Base-by-base conservation (phyloP, 2,797 vertebrate genomes). In the Adrianichthys oophorus region DNA sequence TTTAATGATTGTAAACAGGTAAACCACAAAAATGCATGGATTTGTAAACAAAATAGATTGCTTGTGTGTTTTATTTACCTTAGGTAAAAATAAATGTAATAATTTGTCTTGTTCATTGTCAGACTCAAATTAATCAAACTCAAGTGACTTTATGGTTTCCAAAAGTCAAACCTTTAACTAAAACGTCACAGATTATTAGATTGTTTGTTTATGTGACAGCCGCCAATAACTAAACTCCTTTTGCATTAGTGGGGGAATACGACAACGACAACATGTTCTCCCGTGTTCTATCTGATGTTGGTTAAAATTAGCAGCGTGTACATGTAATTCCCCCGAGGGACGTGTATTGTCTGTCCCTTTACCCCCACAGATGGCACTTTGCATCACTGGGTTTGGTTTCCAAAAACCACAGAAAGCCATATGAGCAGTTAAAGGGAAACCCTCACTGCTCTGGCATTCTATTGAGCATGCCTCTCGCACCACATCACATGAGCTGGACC, bases 401-500 rank as follows among this genome's bases (percentile, higher is more conserved):
- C 70, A 82, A 56, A 49, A 86, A 81, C 73, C 83, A n/a, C 76
- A 77, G 24, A 62, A 77, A 73, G 60, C 56, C 54, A 15, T 17
- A 24, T 56, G 55, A 59, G 84, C 71, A 72, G 44, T 73, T 78
- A 73, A 83, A 86, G 87, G 26, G 81, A 84, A 89, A 70, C 79
- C 84, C 88, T 88, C 77, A 54, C 41, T 71, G 74, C 77, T 58
- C 49, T 50, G 81, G 80, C 84, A 81, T 87, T 88, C 85, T 79
- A 87, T 80, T 72, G 81, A 85, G 82, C 80, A 43, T 49, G 76
- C 82, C 79, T 83, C 80, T 71, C 65, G 45, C 80, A 48, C 78
- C 72, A 63, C 80, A 84, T 88, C 83, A 87, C 86, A 82, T 79
- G 82, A 79, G 73, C 74, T 0, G 72, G 48, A 59, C 43, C 75